Evolutionary conservation across 2,113 vertebrate species (phyloP).

Genomic region (Telmatochromis sp.): DNA sequence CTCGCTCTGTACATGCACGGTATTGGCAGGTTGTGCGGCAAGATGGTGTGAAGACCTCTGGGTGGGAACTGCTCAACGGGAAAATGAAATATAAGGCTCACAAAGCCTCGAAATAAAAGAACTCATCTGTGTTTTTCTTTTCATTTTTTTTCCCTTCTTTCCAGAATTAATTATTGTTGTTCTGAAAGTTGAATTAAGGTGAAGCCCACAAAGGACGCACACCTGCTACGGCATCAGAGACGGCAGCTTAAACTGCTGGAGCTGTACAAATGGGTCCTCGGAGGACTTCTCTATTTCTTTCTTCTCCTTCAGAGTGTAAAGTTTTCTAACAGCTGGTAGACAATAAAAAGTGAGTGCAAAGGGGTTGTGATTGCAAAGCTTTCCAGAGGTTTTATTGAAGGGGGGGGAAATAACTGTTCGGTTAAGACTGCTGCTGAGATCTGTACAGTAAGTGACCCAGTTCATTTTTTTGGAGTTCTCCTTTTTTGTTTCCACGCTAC

Average conservation of each 20-base stretch:
- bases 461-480: background rate
- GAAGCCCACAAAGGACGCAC: constrained; percentile 30
- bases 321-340: constrained; percentile 62
- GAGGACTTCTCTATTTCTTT: constrained; percentile 44
- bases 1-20: background rate
- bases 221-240: constrained; percentile 38
- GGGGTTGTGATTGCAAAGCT: constrained; percentile 23
- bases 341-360: constrained; percentile 49
- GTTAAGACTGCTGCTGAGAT: background rate
- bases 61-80: background rate
- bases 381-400: constrained; percentile 37
- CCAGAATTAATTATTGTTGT: background rate
- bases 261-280: constrained; percentile 55
- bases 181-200: constrained; percentile 32
- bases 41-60: background rate
- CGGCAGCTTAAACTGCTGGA: constrained; percentile 42
- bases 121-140: background rate
- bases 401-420: background rate
- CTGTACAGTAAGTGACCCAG: constrained; percentile 5
- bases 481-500: background rate
- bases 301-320: constrained; percentile 51
- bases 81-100: constrained; percentile 7
- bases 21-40: constrained; percentile 22
- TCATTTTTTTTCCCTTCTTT: background rate
- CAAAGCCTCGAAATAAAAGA: background rate